These are phyloP conservation scores for Macrotrachela quadricornifera DNA, from an alignment of 1,140 invertebrate species.

Conservation along the genomic window DNA sequence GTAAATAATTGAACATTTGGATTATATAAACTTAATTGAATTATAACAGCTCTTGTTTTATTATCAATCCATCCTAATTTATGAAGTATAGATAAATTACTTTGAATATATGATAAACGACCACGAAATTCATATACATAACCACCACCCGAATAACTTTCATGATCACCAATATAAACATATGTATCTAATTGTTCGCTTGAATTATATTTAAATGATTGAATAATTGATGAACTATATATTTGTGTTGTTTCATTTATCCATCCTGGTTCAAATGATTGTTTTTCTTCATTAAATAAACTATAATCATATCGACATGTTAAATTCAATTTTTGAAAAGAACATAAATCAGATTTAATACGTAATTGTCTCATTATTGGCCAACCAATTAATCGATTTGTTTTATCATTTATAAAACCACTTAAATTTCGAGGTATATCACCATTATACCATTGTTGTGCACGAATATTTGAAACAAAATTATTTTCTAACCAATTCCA, in stretches of 20 bases:
- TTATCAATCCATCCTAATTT: slow-evolving; percentile 34
- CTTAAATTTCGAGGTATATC: slow-evolving; percentile 30
- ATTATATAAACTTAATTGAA: slow-evolving; percentile 39
- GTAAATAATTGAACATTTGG: slow-evolving; percentile 33
- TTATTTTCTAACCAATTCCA: slow-evolving; percentile 32
- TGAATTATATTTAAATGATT: too few species aligned
- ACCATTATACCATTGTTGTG: slow-evolving; percentile 33
- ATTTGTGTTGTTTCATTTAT: too few species aligned
- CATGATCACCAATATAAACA: too few species aligned
- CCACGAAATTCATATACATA: slow-evolving; percentile 34
- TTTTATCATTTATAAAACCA: slow-evolving; percentile 34
- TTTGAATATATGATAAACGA: slow-evolving; percentile 17
- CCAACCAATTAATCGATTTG: slow-evolving; percentile 36
- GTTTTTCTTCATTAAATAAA: too few species aligned
- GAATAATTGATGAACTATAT: too few species aligned
- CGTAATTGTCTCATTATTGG: slow-evolving; percentile 34
- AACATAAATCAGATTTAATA: slow-evolving; percentile 5
- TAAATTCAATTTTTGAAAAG: too few species aligned
- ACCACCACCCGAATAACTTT: slow-evolving; percentile 35
- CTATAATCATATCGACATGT: too few species aligned
- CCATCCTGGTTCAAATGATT: too few species aligned
- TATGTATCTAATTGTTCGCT: too few species aligned
- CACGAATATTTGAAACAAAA: slow-evolving; percentile 28
- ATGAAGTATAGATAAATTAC: slow-evolving; percentile 25
- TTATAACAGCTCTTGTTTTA: slow-evolving; percentile 35